phyloP scores from a whole-genome alignment of 2,113 vertebrate genomes.

The Tautogolabrus adspersus region DNA sequence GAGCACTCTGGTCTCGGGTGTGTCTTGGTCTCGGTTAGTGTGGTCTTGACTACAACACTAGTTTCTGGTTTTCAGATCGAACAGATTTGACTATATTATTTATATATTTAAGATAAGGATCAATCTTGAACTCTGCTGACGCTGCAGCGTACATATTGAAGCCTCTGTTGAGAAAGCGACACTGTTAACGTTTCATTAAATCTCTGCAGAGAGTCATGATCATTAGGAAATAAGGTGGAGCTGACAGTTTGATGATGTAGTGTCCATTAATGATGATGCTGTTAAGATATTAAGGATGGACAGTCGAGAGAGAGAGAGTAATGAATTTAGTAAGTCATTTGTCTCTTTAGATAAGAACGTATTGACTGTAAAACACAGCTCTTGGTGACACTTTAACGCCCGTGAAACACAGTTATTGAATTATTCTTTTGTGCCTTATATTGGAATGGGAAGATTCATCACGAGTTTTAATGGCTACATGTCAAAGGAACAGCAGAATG shows the following conservation, averaged over 20 bases:
- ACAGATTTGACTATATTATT: not conserved
- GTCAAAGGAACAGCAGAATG: constrained; percentile 1
- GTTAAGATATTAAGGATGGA: not conserved
- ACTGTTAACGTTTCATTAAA: not conserved
- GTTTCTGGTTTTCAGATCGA: not conserved
- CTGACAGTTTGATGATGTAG: constrained; percentile 20
- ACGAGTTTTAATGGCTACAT: too few species aligned
- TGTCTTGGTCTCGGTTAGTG: too few species aligned
- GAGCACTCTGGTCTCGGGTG: too few species aligned
- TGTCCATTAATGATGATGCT: constrained; percentile 17
- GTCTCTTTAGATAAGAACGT: not conserved
- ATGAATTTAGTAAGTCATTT: not conserved
- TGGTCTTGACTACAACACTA: too few species aligned
- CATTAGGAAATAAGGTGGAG: not conserved
- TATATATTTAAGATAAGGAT: constrained; percentile 6
- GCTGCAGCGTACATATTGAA: not conserved
- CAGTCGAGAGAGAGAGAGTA: not conserved
- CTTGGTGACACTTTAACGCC: not conserved
- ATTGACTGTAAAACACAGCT: not conserved
- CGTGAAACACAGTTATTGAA: not conserved
- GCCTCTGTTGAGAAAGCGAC: not conserved
- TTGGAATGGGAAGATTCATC: constrained; percentile 11
- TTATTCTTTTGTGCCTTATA: not conserved
- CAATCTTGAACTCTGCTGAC: not conserved
- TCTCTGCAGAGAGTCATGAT: constrained; percentile 2